phyloP scores from a whole-genome alignment of 92 coral and sea anemone species.

The Epizoanthus rinbou region DNA sequence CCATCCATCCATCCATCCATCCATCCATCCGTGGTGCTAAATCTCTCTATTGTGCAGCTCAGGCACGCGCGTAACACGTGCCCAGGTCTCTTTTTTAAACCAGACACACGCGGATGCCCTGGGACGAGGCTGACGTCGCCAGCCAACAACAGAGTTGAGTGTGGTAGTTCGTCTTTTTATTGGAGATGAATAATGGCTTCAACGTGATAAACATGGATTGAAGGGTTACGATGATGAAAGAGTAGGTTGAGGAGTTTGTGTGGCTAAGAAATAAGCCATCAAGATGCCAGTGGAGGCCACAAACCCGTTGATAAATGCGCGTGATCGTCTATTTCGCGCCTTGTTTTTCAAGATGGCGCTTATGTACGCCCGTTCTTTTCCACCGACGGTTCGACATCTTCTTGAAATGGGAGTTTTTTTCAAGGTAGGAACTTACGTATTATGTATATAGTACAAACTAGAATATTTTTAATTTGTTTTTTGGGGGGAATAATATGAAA shows the following conservation, averaged over 20 bases:
- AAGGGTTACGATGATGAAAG: not conserved
- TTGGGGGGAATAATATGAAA: not conserved
- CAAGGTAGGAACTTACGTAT: slow-evolving; percentile 64
- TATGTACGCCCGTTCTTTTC: slow-evolving; percentile 94
- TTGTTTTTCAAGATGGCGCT: slow-evolving; percentile 99
- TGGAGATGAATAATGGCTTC: not conserved
- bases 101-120: not conserved
- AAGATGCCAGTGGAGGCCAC: slow-evolving; percentile 96
- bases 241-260: not conserved
- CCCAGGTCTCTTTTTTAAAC: not conserved
- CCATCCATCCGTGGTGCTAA: too few species aligned
- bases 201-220: slow-evolving; percentile 15
- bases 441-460: not conserved
- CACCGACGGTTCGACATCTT: slow-evolving; percentile 85
- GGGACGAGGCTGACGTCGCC: slow-evolving; percentile 39
- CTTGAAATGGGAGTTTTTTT: slow-evolving; percentile 91
- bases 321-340: slow-evolving; percentile 97
- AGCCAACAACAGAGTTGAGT: slow-evolving; percentile 32
- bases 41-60: too few species aligned
- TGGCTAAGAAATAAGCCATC: not conserved
- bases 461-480: not conserved
- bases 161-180: not conserved
- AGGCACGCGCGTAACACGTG: too few species aligned
- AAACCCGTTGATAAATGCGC: slow-evolving; percentile 92
- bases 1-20: too few species aligned